Evolutionary conservation across 2,113 vertebrate genomes (phyloP).

Genomic region (Anoplopoma fimbria): DNA sequence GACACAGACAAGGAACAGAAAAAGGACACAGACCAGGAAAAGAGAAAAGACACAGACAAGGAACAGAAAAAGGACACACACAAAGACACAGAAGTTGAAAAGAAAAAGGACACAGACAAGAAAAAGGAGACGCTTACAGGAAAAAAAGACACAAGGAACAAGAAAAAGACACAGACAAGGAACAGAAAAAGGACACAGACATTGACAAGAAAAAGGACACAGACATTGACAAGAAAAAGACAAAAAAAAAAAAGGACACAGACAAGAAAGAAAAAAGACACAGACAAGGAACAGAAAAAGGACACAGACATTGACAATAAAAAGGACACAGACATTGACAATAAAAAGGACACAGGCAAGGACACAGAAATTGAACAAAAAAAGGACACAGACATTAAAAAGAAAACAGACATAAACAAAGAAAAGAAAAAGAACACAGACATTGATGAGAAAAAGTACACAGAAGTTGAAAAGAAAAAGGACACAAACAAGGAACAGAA

Average conservation of each 20-base stretch:
- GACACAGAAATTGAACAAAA: neutral
- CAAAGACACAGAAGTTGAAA: neutral
- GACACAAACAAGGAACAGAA: neutral
- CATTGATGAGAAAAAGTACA: neutral
- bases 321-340: neutral
- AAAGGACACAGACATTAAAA: neutral
- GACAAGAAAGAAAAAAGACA: too few relatives aligned
- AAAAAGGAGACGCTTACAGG: too few relatives aligned
- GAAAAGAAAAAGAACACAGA: neutral
- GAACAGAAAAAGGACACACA: conserved; percentile 1
- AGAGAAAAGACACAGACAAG: neutral
- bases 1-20: neutral
- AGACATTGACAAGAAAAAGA: too few relatives aligned
- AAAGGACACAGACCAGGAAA: neutral
- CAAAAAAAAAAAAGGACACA: too few relatives aligned
- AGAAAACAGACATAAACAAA: neutral
- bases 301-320: neutral
- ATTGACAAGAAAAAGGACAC: neutral
- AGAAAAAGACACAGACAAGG: neutral
- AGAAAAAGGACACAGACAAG: neutral
- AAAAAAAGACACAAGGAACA: neutral
- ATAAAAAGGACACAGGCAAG: fast-evolving
- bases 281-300: too few relatives aligned
- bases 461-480: neutral
- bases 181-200: neutral